These are phyloP conservation scores for Hydropsyche betteni DNA, from an alignment of 2,888 invertebrate genomes.

Conservation along the genomic window DNA sequence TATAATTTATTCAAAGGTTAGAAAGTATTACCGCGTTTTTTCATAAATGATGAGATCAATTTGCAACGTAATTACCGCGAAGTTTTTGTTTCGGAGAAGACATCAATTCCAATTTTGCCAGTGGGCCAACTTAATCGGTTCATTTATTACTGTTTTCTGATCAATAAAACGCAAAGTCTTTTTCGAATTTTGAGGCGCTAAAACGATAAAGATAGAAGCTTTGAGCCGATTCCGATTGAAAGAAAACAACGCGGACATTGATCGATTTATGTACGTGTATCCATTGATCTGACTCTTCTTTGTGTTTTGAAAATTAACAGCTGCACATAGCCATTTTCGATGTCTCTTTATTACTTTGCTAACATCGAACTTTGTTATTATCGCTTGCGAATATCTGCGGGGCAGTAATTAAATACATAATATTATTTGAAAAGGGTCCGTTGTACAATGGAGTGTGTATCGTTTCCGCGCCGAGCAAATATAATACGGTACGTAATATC, in stretches of 20 bases:
- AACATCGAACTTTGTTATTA: neutral
- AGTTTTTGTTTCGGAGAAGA: conserved; percentile 12
- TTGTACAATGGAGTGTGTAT: neutral
- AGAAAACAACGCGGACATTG: conserved; percentile 34
- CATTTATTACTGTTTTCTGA: conserved; percentile 22
- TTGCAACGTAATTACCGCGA: conserved; percentile 12
- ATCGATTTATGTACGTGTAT: conserved; percentile 12
- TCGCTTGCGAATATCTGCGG: neutral
- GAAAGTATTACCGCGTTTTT: neutral
- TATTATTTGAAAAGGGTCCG: conserved; percentile 28
- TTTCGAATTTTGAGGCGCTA: conserved; percentile 34
- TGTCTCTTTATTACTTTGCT: no score
- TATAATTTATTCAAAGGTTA: no score
- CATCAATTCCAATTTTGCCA: conserved; percentile 23
- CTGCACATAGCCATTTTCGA: neutral
- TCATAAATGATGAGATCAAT: neutral
- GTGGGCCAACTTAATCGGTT: conserved; percentile 13
- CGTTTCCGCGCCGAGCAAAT: neutral
- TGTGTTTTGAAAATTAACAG: conserved; percentile 7
- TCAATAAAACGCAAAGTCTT: conserved; percentile 20
- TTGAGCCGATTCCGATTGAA: conserved; percentile 31
- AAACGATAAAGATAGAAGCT: conserved; percentile 46
- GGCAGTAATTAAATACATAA: conserved; percentile 15
- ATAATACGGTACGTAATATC: conserved; percentile 9
- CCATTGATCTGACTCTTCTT: conserved; percentile 15